Base-by-base conservation (phyloP, 2,888 invertebrate genomes). In the Rhaphigaster nebulosa region DNA sequence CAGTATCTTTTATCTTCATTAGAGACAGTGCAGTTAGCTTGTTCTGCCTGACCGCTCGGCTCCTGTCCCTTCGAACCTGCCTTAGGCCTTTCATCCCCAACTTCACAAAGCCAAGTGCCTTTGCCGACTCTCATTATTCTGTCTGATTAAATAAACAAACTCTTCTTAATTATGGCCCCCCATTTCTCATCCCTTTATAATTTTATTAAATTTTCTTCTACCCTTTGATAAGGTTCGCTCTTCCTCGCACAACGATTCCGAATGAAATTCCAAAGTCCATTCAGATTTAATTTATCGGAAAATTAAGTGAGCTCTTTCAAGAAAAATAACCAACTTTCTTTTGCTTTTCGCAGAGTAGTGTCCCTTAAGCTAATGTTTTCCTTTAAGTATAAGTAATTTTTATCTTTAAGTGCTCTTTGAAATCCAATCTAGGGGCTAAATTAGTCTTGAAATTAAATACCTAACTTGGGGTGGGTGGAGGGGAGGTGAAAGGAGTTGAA, bases 341-440 rank as follows among this genome's bases (percentile, higher is more conserved):
- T 70, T 89, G 50, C 76, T 41, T n/a, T n/a, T 29, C 70, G 34
- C 10, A 15, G 18, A 89, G 38, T 89, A 76, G 65, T 80, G 76
- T 89, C 89, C 80, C 29, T 89, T 89, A 45, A 12, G 70, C 89
- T 89, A 89, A 89, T 89, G 60, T 65, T 89, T 89, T 89, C 34
- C 15, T 45, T 89, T 89, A 89, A 89, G 60, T 89, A 76, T 70
- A 89, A 80, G 80, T 50, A 76, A 89, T 76, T 80, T 88, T 89
- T 89, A 89, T 89, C 87, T 52, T 87, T 5, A 54, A 87, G 26
- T n/a, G 87, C 87, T 50, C 87, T 87, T 87, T 87, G 87, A 52
- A 87, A 87, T 52, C 45, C 87, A 87, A 87, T 87, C 87, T 87
- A 52, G 23, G 54, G 87, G 45, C 45, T 87, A 87, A 87, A 87